Evolutionary conservation across 2,797 vertebrate species (phyloP), one percentile per base, ranked within the genome.

Genomic region (Hemitrygon akajei): DNA sequence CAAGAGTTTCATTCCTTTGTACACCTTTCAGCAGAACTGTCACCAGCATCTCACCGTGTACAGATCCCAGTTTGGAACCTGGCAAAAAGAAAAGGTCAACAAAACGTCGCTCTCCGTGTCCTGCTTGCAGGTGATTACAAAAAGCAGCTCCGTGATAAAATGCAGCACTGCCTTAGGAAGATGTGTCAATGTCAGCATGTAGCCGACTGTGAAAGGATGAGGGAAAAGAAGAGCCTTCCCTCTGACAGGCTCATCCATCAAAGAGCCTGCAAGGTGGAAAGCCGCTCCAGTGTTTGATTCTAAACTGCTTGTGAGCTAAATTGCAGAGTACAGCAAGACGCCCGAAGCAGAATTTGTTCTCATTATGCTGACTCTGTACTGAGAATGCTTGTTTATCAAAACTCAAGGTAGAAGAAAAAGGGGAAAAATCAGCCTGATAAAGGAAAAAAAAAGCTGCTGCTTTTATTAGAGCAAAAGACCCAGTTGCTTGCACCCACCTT

Each of bases 211-310:
- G 93, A 94, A 94, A 93, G 92, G 75, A 93, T 94, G 93, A 93
- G 37, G 86, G 84, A 56, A 93, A 94, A 93, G 94, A 91, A 94
- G 89, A 94, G 79, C 40, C 71, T 94, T 94, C n/a, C 63, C 93
- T 93, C 40, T 94, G 93, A 93, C 93, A 94, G 75, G 18, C 86
- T 93, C 93, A 94, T 93, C 86, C 81, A 93, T 93, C 94, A 91
- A 76, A 91, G 56, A 69, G 66, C 75, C 93, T 93, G 84, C 47
- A 93, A 93, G 94, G 86, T 86, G 93, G 76, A 86, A 58, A 94
- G 77, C 30, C 22, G 66, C 77, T 76, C 71, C 82, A 91, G 34
- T 73, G 60, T 92, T 40, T 95, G 93, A 79, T 91, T 93, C 89
- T 93, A 93, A 58, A 93, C 91, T 93, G 93, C 93, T 47, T 73